Conservation (phyloP, 1,140 invertebrate genomes). For the Neodiprion virginianus region DNA sequence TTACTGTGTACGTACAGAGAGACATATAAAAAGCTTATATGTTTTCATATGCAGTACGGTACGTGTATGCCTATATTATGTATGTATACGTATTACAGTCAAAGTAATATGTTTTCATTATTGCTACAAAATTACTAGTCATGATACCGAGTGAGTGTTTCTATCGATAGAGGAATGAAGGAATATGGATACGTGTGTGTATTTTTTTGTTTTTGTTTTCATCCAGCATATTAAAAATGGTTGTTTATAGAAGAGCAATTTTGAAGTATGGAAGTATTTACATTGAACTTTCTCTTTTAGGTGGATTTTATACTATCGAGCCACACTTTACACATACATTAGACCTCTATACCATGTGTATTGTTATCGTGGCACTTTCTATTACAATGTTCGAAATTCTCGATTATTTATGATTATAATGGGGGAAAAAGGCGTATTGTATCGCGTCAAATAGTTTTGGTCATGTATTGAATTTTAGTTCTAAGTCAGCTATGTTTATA, state of each 20-base stretch:
- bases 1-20: neutral
- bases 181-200: neutral
- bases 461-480: neutral
- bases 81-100: conserved; percentile 3
- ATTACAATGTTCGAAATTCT: no score
- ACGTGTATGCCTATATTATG: neutral
- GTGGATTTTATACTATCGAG: neutral
- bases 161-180: neutral
- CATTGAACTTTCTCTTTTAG: neutral
- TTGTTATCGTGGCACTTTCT: no score
- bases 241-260: neutral
- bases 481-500: no score
- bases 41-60: neutral
- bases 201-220: neutral
- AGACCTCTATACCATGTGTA: neutral
- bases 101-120: neutral
- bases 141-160: neutral
- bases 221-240: neutral
- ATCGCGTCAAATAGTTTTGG: neutral
- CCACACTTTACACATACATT: neutral
- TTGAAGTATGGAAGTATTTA: neutral
- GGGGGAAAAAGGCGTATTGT: no score
- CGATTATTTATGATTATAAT: no score
- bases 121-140: neutral
- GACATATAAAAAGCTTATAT: neutral